Percentiles rank a stretch among this genome's conserved stretches.
Evolutionary conservation across 2,113 vertebrate genomes (phyloP).

Genomic region (Phalacrocorax carbo): DNA sequence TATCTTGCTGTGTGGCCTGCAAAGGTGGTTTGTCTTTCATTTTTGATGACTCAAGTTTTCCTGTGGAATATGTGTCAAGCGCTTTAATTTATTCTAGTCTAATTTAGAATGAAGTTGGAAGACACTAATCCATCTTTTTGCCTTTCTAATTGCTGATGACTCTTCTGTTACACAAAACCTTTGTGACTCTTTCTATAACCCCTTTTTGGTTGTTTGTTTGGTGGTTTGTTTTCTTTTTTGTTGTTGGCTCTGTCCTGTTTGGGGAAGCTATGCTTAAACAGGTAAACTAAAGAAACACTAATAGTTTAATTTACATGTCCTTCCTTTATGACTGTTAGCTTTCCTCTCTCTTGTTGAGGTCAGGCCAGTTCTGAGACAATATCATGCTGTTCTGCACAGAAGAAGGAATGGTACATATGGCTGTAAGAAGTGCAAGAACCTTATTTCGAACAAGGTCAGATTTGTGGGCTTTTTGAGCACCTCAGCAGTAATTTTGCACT

Average conservation of each 20-base stretch:
- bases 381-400: not conserved
- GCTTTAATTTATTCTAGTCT: not conserved
- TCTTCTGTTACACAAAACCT: not conserved
- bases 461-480: not conserved
- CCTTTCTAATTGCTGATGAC: not conserved
- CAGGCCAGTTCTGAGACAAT: not conserved
- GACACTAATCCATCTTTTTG: not conserved
- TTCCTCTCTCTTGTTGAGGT: not conserved
- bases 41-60: not conserved
- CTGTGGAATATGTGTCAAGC: not conserved
- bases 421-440: not conserved
- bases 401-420: not conserved
- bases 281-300: not conserved
- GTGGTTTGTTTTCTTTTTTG: not conserved
- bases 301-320: not conserved
- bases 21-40: not conserved
- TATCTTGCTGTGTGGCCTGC: not conserved
- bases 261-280: not conserved
- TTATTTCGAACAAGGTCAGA: not conserved
- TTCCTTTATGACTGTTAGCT: not conserved
- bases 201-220: not conserved
- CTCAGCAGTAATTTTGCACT: not conserved
- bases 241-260: not conserved
- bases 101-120: not conserved
- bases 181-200: not conserved